Evolutionary conservation across 2,888 invertebrate species (phyloP), one percentile per base, ranked within the genome.

Genomic region (Lucinisca nassula): DNA sequence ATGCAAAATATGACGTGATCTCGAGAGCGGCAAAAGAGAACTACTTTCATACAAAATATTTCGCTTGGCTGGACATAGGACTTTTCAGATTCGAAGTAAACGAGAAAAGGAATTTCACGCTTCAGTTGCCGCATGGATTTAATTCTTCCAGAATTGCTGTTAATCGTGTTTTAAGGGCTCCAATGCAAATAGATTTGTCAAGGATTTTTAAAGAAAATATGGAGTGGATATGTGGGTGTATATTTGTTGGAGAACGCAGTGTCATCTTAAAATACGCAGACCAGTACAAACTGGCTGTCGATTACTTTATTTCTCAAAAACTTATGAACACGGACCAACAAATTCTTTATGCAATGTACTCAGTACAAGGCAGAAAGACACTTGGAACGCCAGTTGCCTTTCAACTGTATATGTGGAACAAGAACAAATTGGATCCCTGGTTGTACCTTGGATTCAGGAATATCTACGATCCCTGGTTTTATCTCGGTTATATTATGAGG

Each of bases 1-100:
- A 91, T 75, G 85, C 93, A 21, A 93, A 93, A 70, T 92, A 90
- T 88, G 92, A 87, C 24, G 77, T 87, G 21, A 79, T 91, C 10
- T 76, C 84, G 12, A 72, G 88, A 37, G 85, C 93, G 0, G 80
- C 91, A 2, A 38, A 58, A 1, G 83, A 78, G 32, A 82, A 90
- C 21, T 79, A 82, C 75, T 92, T 92, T 74, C 27, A 81, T 8
- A 86, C 85, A 2, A 80, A 86, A 12, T 91, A 88, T 79, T 89
- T 90, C 61, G 87, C 91, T 27, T 93, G 93, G 93, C 17, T 92
- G 3, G 93, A 93, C 80, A 79, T 92, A n/a, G 93, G 93, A 17
- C 90, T 90, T 84, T 92, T 91, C 75, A 83, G 92, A 24, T 72
- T 86, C 58, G 70, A 88, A 37, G 74, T 79, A 24, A n/a, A 76